Conservation (phyloP, 2,888 invertebrate genomes). For the Belgica antarctica region DNA sequence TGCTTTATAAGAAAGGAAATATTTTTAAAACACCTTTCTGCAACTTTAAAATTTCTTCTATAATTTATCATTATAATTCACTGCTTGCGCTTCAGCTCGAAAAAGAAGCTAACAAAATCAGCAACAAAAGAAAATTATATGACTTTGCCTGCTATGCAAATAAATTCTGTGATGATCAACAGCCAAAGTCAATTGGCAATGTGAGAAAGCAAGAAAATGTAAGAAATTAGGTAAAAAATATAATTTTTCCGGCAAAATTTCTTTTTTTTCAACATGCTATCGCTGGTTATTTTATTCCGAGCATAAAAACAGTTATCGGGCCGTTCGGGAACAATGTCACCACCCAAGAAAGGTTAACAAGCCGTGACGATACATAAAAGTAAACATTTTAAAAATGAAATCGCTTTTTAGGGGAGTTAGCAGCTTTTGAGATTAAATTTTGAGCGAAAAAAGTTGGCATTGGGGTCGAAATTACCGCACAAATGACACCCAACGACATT, state of each 20-base stretch:
- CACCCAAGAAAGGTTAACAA: too few species aligned
- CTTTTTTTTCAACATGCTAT: constrained; percentile 10
- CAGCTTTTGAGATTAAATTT: too few species aligned
- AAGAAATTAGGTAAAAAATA: constrained; percentile 12
- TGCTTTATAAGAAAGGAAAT: constrained; percentile 4
- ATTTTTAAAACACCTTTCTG: constrained; percentile 27
- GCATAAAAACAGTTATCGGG: background rate
- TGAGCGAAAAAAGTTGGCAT: too few species aligned
- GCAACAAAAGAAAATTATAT: constrained; percentile 8
- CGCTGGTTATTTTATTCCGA: background rate
- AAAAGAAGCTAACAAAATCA: too few species aligned
- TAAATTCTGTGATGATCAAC: constrained; percentile 34
- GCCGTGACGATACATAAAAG: too few species aligned
- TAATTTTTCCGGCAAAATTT: constrained; percentile 11
- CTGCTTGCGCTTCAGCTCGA: background rate
- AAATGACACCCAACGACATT: background rate
- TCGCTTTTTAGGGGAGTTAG: too few species aligned
- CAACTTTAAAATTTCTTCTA: background rate
- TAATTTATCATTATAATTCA: constrained; percentile 2
- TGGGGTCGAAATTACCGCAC: too few species aligned
- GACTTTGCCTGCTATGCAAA: constrained; percentile 18
- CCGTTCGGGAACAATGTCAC: too few species aligned
- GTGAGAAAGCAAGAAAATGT: constrained; percentile 15
- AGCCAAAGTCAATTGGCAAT: constrained; percentile 42
- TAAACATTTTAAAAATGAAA: too few species aligned